These are phyloP conservation scores for Jaculus jaculus DNA, from an alignment of 2,113 vertebrate genomes.

Conservation along the genomic window DNA sequence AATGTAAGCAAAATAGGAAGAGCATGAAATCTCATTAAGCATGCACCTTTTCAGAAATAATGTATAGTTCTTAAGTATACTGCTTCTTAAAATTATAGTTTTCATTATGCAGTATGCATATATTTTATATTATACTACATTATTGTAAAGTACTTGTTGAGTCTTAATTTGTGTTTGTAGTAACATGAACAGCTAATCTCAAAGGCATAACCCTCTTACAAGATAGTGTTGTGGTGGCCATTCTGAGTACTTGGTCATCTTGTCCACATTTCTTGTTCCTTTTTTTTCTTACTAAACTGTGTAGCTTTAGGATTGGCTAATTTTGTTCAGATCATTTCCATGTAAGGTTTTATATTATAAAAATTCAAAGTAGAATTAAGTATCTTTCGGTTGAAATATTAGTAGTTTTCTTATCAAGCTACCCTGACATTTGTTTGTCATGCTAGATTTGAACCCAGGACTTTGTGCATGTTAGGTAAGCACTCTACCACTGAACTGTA, in stretches of 20 bases:
- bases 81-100: constrained; percentile 39
- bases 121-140: background rate
- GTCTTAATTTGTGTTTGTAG: constrained; percentile 49
- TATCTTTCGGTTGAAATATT: background rate
- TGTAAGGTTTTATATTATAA: constrained; percentile 32
- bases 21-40: constrained; percentile 13
- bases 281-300: background rate
- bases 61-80: background rate
- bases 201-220: background rate
- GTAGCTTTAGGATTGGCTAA: background rate
- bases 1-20: constrained; percentile 25
- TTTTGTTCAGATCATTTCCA: constrained; percentile 28
- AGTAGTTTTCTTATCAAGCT: background rate
- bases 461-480: too few relatives aligned
- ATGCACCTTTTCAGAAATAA: constrained; percentile 5
- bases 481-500: too few relatives aligned
- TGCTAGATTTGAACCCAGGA: too few relatives aligned
- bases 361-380: background rate
- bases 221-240: background rate
- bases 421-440: background rate
- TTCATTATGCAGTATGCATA: background rate
- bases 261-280: constrained; percentile 4
- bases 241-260: background rate
- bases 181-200: constrained; percentile 25
- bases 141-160: background rate